A percentile compares a stretch with the other conserved stretches of the same genome.
These are phyloP conservation scores for Macropodus opercularis DNA, from an alignment of 2,797 vertebrate species.

Conservation along the genomic window DNA sequence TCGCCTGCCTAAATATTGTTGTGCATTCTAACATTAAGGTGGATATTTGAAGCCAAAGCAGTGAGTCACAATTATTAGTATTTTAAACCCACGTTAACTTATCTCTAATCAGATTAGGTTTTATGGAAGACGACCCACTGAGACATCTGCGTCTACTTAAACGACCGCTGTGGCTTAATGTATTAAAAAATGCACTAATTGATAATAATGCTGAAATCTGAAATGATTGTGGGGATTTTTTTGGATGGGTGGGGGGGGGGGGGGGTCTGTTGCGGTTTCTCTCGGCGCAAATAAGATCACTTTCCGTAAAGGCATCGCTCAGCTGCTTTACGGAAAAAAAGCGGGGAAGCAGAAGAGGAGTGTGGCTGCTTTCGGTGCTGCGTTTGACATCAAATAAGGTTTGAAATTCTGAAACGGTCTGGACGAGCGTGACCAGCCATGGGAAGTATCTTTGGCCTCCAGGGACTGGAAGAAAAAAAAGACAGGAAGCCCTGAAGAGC, in stretches of 20 bases:
- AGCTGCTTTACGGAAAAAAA: conserved; percentile 46
- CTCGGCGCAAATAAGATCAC: conserved; percentile 26
- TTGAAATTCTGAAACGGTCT: conserved; percentile 71
- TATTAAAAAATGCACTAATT: conserved; percentile 55
- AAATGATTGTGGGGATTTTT: conserved; percentile 43
- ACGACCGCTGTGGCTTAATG: conserved; percentile 40
- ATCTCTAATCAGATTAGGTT: conserved; percentile 56
- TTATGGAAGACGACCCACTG: conserved; percentile 39
- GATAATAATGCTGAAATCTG: conserved; percentile 41
- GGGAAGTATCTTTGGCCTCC: conserved; percentile 68
- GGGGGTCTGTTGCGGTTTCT: conserved; percentile 4
- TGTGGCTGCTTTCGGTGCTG: conserved; percentile 53
- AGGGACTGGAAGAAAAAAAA: conserved; percentile 53
- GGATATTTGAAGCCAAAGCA: conserved; percentile 40
- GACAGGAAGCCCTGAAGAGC: conserved; percentile 73
- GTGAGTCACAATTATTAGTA: conserved; percentile 55
- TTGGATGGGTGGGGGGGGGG: no score
- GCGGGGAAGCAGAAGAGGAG: conserved; percentile 42
- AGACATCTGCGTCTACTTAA: conserved; percentile 62
- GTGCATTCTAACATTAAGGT: conserved; percentile 36
- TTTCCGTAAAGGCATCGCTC: conserved; percentile 33
- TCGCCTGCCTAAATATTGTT: conserved; percentile 48
- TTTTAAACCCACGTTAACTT: conserved; percentile 46
- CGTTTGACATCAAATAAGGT: conserved; percentile 76
- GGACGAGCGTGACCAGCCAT: conserved; percentile 74